These are phyloP conservation scores for Drosophila recens DNA, from an alignment of 2,888 invertebrate species.

Conservation along the genomic window DNA sequence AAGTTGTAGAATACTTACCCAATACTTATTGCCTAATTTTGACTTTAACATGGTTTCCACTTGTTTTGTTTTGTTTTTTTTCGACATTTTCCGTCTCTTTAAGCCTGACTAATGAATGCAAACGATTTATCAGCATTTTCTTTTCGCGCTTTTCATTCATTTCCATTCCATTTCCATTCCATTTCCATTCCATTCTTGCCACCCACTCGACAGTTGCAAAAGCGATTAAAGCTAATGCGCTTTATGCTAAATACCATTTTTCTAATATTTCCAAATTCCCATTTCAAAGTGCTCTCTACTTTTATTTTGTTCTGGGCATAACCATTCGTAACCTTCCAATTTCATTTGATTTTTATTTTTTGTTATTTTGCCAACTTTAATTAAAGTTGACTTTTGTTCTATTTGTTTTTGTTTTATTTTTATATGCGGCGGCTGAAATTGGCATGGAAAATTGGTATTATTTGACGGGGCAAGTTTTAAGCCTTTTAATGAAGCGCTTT, in stretches of 20 bases:
- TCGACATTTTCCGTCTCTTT: neutral
- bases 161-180: neutral
- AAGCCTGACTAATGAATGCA: constrained; percentile 5
- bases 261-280: constrained; percentile 13
- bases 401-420: constrained; percentile 10
- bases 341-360: constrained; percentile 25
- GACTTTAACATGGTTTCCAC: neutral
- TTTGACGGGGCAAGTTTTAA: constrained; percentile 63
- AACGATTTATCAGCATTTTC: constrained; percentile 9
- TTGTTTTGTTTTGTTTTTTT: neutral
- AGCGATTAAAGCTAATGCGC: constrained; percentile 15
- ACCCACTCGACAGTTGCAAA: constrained; percentile 1
- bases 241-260: constrained; percentile 25
- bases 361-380: constrained; percentile 29
- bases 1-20: neutral
- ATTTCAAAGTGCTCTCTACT: neutral
- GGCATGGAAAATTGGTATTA: constrained; percentile 33
- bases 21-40: neutral
- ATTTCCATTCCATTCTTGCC: neutral
- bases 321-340: constrained; percentile 19
- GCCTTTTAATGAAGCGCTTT: constrained; percentile 64
- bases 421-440: constrained; percentile 34
- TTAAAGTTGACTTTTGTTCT: constrained; percentile 32
- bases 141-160: constrained; percentile 8
- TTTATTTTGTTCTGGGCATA: neutral